These are phyloP conservation scores for Drosophila mulleri DNA, from an alignment of 2,888 invertebrate species.

Conservation along the genomic window DNA sequence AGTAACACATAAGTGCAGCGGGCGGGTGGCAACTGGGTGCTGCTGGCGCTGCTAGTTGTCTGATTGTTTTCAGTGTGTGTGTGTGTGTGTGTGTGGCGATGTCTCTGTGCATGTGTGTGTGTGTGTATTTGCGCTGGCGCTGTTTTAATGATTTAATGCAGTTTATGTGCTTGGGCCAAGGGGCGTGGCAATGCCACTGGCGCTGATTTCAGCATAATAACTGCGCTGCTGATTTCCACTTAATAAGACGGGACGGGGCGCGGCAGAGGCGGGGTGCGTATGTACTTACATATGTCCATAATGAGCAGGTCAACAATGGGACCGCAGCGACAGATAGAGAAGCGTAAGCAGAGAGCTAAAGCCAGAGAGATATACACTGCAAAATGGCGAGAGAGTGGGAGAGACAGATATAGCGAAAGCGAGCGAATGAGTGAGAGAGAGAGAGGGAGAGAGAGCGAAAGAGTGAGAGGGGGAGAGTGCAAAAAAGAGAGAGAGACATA, in stretches of 20 bases:
- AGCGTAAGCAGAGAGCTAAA: constrained; percentile 23
- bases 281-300: constrained; percentile 49
- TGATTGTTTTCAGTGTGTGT: constrained; percentile 7
- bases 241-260: constrained; percentile 44
- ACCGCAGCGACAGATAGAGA: constrained; percentile 50
- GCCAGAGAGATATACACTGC: neutral
- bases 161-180: constrained; percentile 56
- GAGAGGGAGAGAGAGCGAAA: constrained; percentile 4
- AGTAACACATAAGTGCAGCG: constrained; percentile 26
- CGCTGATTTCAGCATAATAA: constrained; percentile 74
- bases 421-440: neutral
- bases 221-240: constrained; percentile 57
- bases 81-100: neutral
- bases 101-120: neutral
- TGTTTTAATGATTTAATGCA: constrained; percentile 74
- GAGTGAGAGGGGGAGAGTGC: neutral
- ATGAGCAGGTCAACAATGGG: constrained; percentile 67
- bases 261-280: constrained; percentile 32
- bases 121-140: constrained; percentile 25
- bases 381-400: constrained; percentile 1
- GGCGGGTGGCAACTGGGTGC: constrained; percentile 5
- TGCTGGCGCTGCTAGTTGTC: neutral
- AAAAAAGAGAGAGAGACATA: constrained; percentile 3
- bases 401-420: constrained; percentile 17
- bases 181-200: constrained; percentile 64